A percentile compares a stretch with the other conserved stretches of the same genome.
These are phyloP conservation scores for Semotilus atromaculatus DNA, from an alignment of 2,797 vertebrate species.

Conservation along the genomic window DNA sequence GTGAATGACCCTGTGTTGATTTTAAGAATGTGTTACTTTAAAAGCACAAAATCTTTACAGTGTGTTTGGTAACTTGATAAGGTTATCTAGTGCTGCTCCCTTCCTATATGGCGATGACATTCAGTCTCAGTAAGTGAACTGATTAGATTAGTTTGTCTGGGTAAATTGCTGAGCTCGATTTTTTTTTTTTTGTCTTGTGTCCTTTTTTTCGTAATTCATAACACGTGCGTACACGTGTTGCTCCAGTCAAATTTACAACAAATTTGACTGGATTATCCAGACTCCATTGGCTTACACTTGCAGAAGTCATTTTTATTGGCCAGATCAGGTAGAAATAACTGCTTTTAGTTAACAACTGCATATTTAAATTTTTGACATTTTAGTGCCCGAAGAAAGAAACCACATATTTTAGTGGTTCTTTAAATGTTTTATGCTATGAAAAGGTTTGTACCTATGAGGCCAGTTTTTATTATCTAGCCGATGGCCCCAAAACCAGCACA, in stretches of 20 bases:
- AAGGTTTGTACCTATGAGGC: neutral
- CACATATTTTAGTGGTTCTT: neutral
- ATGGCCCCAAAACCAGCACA: neutral
- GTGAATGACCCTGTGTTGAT: neutral
- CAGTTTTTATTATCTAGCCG: neutral
- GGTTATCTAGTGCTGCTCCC: slow-evolving; percentile 9
- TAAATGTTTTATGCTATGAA: neutral
- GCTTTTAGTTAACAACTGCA: neutral
- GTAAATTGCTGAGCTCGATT: neutral
- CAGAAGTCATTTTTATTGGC: neutral
- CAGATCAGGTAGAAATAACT: neutral
- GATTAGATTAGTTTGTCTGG: slow-evolving; percentile 23
- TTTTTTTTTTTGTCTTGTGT: neutral
- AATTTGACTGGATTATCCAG: no score
- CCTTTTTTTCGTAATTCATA: neutral
- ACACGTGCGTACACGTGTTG: no score
- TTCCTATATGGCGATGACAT: neutral
- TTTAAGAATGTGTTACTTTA: neutral
- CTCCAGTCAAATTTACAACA: no score
- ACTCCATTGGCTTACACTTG: neutral
- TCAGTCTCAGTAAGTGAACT: neutral
- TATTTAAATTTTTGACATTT: neutral
- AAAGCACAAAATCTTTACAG: neutral
- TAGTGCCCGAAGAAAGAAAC: neutral
- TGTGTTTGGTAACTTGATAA: slow-evolving; percentile 26